Conservation (phyloP, 1,140 invertebrate species). For the Hyles euphorbiae region DNA sequence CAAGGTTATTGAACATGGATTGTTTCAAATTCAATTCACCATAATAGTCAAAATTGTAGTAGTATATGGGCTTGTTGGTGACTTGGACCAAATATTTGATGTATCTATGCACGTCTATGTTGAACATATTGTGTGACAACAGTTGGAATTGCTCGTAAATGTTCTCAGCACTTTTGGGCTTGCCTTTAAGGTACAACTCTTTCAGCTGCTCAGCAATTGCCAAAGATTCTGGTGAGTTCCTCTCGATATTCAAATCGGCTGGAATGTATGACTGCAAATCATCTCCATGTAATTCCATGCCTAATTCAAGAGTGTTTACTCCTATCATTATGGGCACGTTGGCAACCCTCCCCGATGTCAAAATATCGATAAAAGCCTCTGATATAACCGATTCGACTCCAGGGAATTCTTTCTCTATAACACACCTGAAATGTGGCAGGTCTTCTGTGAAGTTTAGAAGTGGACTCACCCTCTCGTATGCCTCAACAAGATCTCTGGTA, state of each 20-base stretch:
- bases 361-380: conserved; percentile 43
- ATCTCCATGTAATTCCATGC: conserved; percentile 32
- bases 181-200: conserved; percentile 53
- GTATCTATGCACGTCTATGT: conserved; percentile 51
- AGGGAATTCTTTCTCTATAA: conserved; percentile 61
- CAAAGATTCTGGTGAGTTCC: conserved; percentile 43
- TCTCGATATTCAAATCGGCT: conserved; percentile 44
- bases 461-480: conserved; percentile 29
- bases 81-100: conserved; percentile 48
- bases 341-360: conserved; percentile 51
- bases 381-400: conserved; percentile 53
- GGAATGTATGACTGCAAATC: conserved; percentile 61
- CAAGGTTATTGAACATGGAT: conserved; percentile 24
- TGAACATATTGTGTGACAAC: conserved; percentile 51
- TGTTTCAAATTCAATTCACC: conserved; percentile 54
- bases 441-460: conserved; percentile 22
- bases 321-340: conserved; percentile 64
- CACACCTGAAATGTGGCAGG: conserved; percentile 33
- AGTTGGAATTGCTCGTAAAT: conserved; percentile 48
- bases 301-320: conserved; percentile 44
- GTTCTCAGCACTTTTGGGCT: conserved; percentile 33
- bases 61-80: conserved; percentile 62
- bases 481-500: conserved; percentile 53
- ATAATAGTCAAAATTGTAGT: conserved; percentile 67
- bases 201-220: conserved; percentile 51